Percentiles rank a stretch among this genome's conserved stretches.
phyloP scores from a whole-genome alignment of 2,888 invertebrate species.

The Linnaemya vulpina region DNA sequence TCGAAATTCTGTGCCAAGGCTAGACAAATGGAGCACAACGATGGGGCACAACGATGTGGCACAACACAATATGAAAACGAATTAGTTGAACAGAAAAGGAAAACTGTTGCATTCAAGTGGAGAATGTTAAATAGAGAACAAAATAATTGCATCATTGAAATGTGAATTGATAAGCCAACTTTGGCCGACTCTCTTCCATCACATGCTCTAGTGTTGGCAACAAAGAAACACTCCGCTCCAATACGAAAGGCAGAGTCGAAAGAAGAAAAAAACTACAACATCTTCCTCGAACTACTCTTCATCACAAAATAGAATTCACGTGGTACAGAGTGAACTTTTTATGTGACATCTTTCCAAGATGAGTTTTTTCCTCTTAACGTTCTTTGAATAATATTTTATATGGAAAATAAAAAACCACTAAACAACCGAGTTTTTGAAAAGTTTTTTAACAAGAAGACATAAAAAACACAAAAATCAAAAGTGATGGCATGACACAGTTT shows the following conservation, averaged over 20 bases:
- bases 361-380: slow-evolving; percentile 22
- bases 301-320: slow-evolving; percentile 44
- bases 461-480: slow-evolving; percentile 50
- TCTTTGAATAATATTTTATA: slow-evolving; percentile 19
- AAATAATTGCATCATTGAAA: slow-evolving; percentile 65
- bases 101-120: slow-evolving; percentile 56
- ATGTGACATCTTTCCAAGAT: slow-evolving; percentile 53
- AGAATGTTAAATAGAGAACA: not conserved
- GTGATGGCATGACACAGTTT: slow-evolving; percentile 69
- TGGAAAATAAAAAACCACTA: slow-evolving; percentile 43
- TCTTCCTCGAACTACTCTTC: not conserved
- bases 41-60: not conserved
- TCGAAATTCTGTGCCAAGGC: slow-evolving; percentile 20
- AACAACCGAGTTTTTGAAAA: slow-evolving; percentile 66
- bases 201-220: slow-evolving; percentile 13
- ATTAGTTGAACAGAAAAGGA: slow-evolving; percentile 9
- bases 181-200: slow-evolving; percentile 57
- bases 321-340: slow-evolving; percentile 57
- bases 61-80: not conserved
- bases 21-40: slow-evolving; percentile 27
- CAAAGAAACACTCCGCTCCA: not conserved
- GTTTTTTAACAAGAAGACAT: slow-evolving; percentile 34
- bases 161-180: slow-evolving; percentile 65
- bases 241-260: not conserved
- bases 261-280: not conserved